Conservation (phyloP, 1,140 invertebrate species). For the Drosophila orosa region DNA sequence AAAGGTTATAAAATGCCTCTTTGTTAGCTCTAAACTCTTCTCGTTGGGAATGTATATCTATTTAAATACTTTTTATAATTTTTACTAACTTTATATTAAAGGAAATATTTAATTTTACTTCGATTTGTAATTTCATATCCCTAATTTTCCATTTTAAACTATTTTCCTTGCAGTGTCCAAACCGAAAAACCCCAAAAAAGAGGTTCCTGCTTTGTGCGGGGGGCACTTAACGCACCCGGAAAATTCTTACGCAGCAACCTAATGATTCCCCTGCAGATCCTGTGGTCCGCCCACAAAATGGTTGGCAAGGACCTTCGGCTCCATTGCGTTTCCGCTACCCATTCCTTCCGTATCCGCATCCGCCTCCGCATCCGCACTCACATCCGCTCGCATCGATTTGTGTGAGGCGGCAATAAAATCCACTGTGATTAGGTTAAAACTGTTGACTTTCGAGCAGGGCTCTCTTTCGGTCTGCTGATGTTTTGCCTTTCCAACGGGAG, state of each 20-base stretch:
- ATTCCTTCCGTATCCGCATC: constrained; percentile 8
- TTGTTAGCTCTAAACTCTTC: too few species aligned
- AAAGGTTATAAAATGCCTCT: too few species aligned
- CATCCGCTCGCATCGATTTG: constrained; percentile 67
- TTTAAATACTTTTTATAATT: not conserved
- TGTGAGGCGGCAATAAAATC: constrained; percentile 74
- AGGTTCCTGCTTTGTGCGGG: constrained; percentile 21
- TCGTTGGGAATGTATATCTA: too few species aligned
- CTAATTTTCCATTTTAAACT: not conserved
- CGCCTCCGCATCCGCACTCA: constrained; percentile 17
- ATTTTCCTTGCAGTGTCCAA: constrained; percentile 16
- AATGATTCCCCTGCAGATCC: constrained; percentile 59
- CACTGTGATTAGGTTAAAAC: constrained; percentile 81
- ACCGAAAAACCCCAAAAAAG: constrained; percentile 26
- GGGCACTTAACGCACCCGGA: constrained; percentile 74
- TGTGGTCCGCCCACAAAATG: constrained; percentile 58
- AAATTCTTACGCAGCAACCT: constrained; percentile 80
- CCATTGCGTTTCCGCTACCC: constrained; percentile 37
- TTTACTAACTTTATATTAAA: not conserved
- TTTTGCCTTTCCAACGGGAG: constrained; percentile 49
- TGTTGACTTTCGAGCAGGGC: constrained; percentile 77
- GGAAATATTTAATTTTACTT: too few species aligned
- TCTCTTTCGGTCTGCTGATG: constrained; percentile 39
- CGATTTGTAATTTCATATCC: not conserved
- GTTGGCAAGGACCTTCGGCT: constrained; percentile 44